These are phyloP conservation scores for Muscina levida DNA, from an alignment of 2,888 invertebrate genomes.

Conservation along the genomic window DNA sequence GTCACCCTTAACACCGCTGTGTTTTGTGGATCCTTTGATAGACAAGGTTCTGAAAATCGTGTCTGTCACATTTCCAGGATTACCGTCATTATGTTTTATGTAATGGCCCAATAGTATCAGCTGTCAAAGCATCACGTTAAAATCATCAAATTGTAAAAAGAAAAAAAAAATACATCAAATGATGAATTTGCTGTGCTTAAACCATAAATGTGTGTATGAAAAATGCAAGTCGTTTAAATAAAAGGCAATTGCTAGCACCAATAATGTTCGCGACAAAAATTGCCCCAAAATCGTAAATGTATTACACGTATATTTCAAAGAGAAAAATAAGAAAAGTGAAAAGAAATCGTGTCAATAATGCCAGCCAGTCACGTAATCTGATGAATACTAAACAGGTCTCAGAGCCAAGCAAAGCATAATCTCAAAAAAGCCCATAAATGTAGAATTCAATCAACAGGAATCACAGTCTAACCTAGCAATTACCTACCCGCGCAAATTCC, in stretches of 20 bases:
- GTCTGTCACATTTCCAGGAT: background rate
- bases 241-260: background rate
- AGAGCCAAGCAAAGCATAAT: background rate
- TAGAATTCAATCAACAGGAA: background rate
- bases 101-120: background rate
- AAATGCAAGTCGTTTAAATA: constrained; percentile 1
- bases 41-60: background rate
- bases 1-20: constrained; percentile 39
- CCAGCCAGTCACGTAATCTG: background rate
- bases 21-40: background rate
- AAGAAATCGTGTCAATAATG: constrained; percentile 52
- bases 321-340: constrained; percentile 38
- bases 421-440: background rate
- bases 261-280: constrained; percentile 30
- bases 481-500: background rate
- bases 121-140: constrained; percentile 9
- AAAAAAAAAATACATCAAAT: constrained; percentile 16
- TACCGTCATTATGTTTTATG: constrained; percentile 8
- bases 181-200: constrained; percentile 15
- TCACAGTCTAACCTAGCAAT: background rate
- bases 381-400: background rate
- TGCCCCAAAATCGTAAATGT: background rate
- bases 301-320: background rate
- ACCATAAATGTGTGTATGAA: background rate
- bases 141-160: constrained; percentile 24